A percentile compares a stretch with the other conserved stretches of the same genome.
Conservation (phyloP, 2,888 invertebrate genomes). For the Temnothorax rugatulus region DNA sequence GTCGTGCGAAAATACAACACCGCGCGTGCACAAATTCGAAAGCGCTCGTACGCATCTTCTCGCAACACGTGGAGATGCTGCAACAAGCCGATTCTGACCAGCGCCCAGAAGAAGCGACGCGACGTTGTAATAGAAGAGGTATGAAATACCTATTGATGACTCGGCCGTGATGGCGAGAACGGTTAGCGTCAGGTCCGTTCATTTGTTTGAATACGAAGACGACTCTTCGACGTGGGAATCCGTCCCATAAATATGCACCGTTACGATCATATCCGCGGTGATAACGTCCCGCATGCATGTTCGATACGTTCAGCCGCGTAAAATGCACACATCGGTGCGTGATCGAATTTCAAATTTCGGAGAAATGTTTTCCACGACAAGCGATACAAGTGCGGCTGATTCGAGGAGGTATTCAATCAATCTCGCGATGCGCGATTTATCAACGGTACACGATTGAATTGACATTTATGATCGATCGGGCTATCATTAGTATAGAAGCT, state of each 20-base stretch:
- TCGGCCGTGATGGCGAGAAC: conserved; percentile 24
- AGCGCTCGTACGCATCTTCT: not conserved
- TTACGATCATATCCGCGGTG: conserved; percentile 69
- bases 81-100: conserved; percentile 14
- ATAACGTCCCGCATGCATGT: conserved; percentile 61
- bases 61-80: not conserved
- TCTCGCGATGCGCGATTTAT: conserved; percentile 29
- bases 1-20: conserved; percentile 28
- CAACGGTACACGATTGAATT: conserved; percentile 14
- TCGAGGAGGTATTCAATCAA: conserved; percentile 49
- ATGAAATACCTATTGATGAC: conserved; percentile 77
- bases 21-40: not conserved
- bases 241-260: conserved; percentile 76
- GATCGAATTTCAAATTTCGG: conserved; percentile 76
- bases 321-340: conserved; percentile 59
- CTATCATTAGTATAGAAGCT: not conserved
- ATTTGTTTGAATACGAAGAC: conserved; percentile 61
- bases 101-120: conserved; percentile 38
- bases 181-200: conserved; percentile 64
- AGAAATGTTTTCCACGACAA: conserved; percentile 63
- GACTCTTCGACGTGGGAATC: conserved; percentile 69
- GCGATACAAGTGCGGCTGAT: conserved; percentile 51
- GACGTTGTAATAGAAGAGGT: conserved; percentile 48
- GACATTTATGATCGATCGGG: conserved; percentile 17
- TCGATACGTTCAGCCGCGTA: conserved; percentile 59